Base-by-base conservation (phyloP, 2,113 vertebrate genomes). In the Dolichallabes microphthalmus region DNA sequence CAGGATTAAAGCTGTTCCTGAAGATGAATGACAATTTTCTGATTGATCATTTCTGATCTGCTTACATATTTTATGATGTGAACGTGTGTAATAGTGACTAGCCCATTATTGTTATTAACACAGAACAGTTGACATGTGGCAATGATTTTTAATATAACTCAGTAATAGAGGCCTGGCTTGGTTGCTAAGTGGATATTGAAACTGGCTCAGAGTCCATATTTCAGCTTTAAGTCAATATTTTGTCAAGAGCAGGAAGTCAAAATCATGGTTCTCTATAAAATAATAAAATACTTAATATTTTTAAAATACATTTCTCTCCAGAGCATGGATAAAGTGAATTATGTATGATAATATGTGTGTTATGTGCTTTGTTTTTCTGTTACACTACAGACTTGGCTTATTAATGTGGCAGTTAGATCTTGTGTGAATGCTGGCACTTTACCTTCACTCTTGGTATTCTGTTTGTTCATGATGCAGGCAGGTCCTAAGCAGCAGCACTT, bases 401-500 rank as follows among this genome's bases (percentile, higher is more conserved):
- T 1, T 75, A 63, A 53, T 64, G 45, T 63, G 5, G 25, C 32
- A 30, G 55, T 55, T 57, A 69, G 27, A 82, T 69, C n/a, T 15
- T 35, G 50, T 69, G 64, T 75, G 82, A 27, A 39, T 63, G n/a
- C 25, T 64, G 60, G 45, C n/a, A 53, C n/a, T 53, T 45, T 45
- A 32, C 52, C 58, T 27, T 60, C n/a, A n/a, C 22, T 74, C 27
- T 30, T 61, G 32, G 7, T 15, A 64, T 61, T 66, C 45, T 50
- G 45, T 82, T 55, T 80, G 45, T 77, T 66, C 45, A 55, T 15
- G 61, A 39, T 69, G 25, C 57, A 75, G 57, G 57, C 45, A 27
- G 25, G 83, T 57, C 30, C 60, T 77, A 35, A 57, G 83, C 60
- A 84, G 50, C 74, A 66, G 27, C 63, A 64, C 50, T 57, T 77